Base-by-base conservation (phyloP, 2,888 invertebrate species). In the Yponomeuta sedellus region DNA sequence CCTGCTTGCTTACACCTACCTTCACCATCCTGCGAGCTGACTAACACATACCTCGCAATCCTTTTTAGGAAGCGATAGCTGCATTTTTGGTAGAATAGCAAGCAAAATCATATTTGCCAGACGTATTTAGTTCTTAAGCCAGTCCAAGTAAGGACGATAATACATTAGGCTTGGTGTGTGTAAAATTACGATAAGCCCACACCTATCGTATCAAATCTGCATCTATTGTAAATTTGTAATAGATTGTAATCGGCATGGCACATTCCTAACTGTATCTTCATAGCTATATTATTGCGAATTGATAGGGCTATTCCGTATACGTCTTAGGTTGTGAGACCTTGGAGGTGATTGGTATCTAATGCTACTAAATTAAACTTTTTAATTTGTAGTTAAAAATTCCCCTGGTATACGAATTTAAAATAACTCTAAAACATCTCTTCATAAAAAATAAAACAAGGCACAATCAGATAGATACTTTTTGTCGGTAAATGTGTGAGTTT, bases 261-360 rank as follows among this genome's bases (percentile, higher is more conserved):
- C 44, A 63, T 63, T 63, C 63, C 63, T 44, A 34, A 19, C 40
- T 20, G 20, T 52, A 63, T 22, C 20, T 20, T 20, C 63, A 63
- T 63, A 40, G 63, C 22, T 63, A 44, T 63, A 63, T 63, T 63
- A 63, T 25, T 20, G 40, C 63, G 39, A 63, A 44, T 63, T 22
- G 2, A 16, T 22, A 12, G 44, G 40, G 2, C 19, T 44, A 22
- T 63, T 63, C 40, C 11, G 12, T 20, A 22, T 61, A 11, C 20
- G n/a, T 19, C 44, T 52, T 52, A 52, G 16, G 16, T 52, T 16
- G 12, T 52, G 44, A 52, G 44, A 2, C 16, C 16, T 52, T 12
- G 5, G 4, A 52, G 0, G 6, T 34, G 34, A 34, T 8, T 34
- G 34, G 8, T 5, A 34, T 1, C 8, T 8, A 34, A 34, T 8